Base-by-base conservation (phyloP, 2,888 invertebrate genomes). In the Clepsis dumicolana region DNA sequence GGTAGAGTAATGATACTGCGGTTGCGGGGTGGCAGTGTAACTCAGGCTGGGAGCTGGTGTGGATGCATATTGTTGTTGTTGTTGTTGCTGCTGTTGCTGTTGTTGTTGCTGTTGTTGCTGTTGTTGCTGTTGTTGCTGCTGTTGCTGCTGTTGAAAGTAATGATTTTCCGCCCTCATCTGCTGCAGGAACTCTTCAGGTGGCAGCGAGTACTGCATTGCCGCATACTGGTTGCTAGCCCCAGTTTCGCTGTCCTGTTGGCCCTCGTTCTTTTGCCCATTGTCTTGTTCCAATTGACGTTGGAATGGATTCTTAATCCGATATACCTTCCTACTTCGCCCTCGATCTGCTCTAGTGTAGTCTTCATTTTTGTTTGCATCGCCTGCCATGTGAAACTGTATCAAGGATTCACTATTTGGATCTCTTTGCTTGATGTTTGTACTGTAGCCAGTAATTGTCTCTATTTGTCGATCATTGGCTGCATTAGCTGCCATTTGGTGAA, bases 211-310 rank as follows among this genome's bases (percentile, higher is more conserved):
- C 81, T 93, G 92, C 80, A 92, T 79, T 48, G 91, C 85, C 71
- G 90, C 84, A 85, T 93, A 91, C 83, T 93, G 93, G 82, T 92
- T 93, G 85, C 93, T 94, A 82, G 93, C 89, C 77, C 90, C 90
- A 25, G 85, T 80, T 60, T 86, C 88, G 72, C 80, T 89, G 80
- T 94, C 94, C 61, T 85, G 86, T 41, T 79, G 65, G 71, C 84
- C 80, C 65, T 74, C 71, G 44, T 76, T 81, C 48, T 76, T 80
- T 27, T 81, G 76, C 64, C 76, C 79, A 41, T 82, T 80, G 35
- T 87, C 83, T 66, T 89, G 86, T 18, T 83, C 74, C 25, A 70
- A 57, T 72, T 88, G 86, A 24, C 85, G 82, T 78, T 90, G 90
- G 73, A 93, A 93, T 7, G 93, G 93, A 72, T 93, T 92, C 73